Base-by-base conservation (phyloP, 1,140 invertebrate genomes). In the Saccostrea echinata region DNA sequence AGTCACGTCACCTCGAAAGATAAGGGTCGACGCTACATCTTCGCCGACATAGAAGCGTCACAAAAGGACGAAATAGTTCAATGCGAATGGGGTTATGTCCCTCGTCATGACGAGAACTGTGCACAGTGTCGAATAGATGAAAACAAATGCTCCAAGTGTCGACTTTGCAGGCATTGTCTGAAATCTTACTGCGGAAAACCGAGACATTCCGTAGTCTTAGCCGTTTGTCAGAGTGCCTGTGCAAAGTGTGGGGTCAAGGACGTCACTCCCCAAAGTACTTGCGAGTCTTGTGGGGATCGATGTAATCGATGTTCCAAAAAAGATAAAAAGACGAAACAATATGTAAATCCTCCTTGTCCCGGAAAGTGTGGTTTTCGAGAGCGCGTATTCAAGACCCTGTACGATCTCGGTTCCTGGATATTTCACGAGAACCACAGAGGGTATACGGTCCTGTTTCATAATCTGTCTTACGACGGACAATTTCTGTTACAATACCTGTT, bases 341-440 rank as follows among this genome's bases (percentile, higher is more conserved):
- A 64, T 76, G 85, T 52, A n/a, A n/a, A 13, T 21, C 24, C 57
- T 55, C 87, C 84, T 16, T 88, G 87, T 82, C 8, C 57, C 13
- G 51, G 83, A 16, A 71, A 82, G 21, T 89, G 88, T 83, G 85
- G 85, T 18, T 61, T 82, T 27, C 64, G 88, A 33, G 88, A 90
- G 83, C n/a, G 51, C 30, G 76, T 88, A 24, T 88, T 88, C 30
- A 81, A 24, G 24, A 81, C 85, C 16, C 24, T 53, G n/a, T 68
- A 13, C 4, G 68, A 86, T 12, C 76, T 86, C 9, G 27, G 85
- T 27, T 53, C 11, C 35, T 85, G 64, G 61, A 35, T 85, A n/a
- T 71, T 71, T 43, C 18, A 61, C 30, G 84, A 85, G 16, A 68
- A 61, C 13, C 64, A 71, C 64, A 71, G 35, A 85, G 33, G 33